Conservation (phyloP, 2,888 invertebrate species). For the Balanococcus diminutus region DNA sequence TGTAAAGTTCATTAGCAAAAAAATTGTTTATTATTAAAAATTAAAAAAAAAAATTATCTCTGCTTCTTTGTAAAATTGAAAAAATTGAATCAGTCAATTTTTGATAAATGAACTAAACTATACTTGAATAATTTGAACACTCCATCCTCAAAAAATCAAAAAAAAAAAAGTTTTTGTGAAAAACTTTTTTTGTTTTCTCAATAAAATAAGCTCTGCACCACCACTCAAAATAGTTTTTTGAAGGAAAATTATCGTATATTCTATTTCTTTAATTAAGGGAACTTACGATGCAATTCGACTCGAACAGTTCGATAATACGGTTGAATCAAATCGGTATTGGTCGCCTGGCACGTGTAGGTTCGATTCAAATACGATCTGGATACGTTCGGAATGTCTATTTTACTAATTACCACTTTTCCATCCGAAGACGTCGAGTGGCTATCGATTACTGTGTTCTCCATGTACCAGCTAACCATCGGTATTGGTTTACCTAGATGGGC, state of each 20-base stretch:
- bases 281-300: conserved; percentile 84
- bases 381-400: conserved; percentile 75
- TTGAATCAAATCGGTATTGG: conserved; percentile 83
- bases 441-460: conserved; percentile 73
- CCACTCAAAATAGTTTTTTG: no score
- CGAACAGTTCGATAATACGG: conserved; percentile 82
- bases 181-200: neutral
- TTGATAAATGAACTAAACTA: no score
- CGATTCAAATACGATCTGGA: conserved; percentile 80
- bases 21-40: no score
- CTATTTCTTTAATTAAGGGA: conserved; percentile 47
- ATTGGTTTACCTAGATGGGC: conserved; percentile 76
- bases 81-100: no score
- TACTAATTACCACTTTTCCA: conserved; percentile 69
- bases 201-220: neutral
- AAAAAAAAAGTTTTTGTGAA: neutral
- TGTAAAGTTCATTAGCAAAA: no score
- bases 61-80: no score
- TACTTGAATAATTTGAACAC: no score
- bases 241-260: no score
- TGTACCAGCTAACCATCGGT: conserved; percentile 84
- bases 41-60: no score
- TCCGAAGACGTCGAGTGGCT: conserved; percentile 61
- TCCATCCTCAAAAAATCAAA: no score
- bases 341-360: conserved; percentile 85